Conservation (phyloP, 2,888 invertebrate genomes). For the Chrysomela aeneicollis region DNA sequence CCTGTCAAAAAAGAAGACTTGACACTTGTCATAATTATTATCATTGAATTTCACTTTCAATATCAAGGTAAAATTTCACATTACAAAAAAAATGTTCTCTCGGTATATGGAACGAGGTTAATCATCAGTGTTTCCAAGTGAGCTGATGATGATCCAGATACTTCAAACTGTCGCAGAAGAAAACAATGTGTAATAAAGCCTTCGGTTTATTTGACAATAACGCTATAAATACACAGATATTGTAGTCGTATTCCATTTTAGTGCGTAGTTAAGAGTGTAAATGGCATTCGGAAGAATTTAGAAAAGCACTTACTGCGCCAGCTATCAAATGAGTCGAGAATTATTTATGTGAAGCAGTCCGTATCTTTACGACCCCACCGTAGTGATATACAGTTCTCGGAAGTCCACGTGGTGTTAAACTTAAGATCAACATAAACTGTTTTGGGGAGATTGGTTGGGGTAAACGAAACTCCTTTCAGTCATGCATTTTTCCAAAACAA, state of each 20-base stretch:
- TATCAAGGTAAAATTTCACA: too few species aligned
- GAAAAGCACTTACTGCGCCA: slow-evolving; percentile 55
- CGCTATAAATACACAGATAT: slow-evolving; percentile 40
- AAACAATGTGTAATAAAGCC: slow-evolving; percentile 37
- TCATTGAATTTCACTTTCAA: too few species aligned
- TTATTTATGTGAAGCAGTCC: slow-evolving; percentile 59
- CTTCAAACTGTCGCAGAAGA: slow-evolving; percentile 26
- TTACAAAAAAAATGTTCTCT: too few species aligned
- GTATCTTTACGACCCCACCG: slow-evolving; percentile 56
- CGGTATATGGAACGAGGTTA: too few species aligned
- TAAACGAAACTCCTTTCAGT: slow-evolving; percentile 56
- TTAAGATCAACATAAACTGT: slow-evolving; percentile 57
- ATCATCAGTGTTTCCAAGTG: background rate
- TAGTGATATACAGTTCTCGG: slow-evolving; percentile 57
- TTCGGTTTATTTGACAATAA: slow-evolving; percentile 38
- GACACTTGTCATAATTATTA: too few species aligned
- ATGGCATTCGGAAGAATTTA: slow-evolving; percentile 56
- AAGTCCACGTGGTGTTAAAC: slow-evolving; percentile 59
- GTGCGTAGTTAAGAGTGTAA: slow-evolving; percentile 44
- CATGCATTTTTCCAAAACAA: slow-evolving; percentile 58
- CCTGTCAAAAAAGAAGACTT: too few species aligned
- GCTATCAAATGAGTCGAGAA: slow-evolving; percentile 55
- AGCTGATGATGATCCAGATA: slow-evolving; percentile 11
- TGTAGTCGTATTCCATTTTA: slow-evolving; percentile 46
- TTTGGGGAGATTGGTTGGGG: slow-evolving; percentile 53